Conservation (phyloP, 2,888 invertebrate species). For the Octodonta nipae region DNA sequence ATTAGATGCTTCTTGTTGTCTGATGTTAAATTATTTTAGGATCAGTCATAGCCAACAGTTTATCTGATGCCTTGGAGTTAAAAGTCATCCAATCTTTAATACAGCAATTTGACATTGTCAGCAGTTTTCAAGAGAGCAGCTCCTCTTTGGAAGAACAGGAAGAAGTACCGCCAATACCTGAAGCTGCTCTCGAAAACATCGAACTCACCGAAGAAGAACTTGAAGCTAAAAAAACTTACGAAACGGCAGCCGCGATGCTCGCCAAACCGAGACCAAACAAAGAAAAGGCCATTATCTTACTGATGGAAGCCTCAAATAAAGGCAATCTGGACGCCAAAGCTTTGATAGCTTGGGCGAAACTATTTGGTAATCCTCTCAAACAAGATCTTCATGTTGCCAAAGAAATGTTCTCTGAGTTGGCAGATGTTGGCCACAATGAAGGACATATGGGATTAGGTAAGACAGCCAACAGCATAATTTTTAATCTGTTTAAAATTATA, state of each 20-base stretch:
- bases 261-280: constrained; percentile 61
- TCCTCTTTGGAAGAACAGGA: constrained; percentile 39
- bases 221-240: constrained; percentile 64
- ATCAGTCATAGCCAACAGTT: constrained; percentile 26
- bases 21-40: constrained; percentile 5
- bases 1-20: too few species aligned
- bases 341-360: constrained; percentile 73
- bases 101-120: constrained; percentile 30
- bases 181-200: constrained; percentile 31
- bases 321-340: constrained; percentile 74
- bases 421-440: constrained; percentile 64
- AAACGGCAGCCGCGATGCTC: constrained; percentile 54
- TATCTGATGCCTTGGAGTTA: constrained; percentile 29
- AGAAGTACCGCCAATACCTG: constrained; percentile 40
- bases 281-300: constrained; percentile 57
- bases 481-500: too few species aligned
- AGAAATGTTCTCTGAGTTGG: constrained; percentile 61
- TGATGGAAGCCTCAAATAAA: constrained; percentile 65
- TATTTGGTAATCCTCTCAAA: constrained; percentile 68
- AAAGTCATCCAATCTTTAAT: constrained; percentile 37
- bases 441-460: constrained; percentile 64
- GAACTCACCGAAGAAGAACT: constrained; percentile 50
- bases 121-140: constrained; percentile 10
- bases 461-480: too few species aligned
- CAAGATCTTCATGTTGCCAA: constrained; percentile 66